Evolutionary conservation across 2,113 vertebrate species (phyloP).

Genomic region (Callipepla squamata): DNA sequence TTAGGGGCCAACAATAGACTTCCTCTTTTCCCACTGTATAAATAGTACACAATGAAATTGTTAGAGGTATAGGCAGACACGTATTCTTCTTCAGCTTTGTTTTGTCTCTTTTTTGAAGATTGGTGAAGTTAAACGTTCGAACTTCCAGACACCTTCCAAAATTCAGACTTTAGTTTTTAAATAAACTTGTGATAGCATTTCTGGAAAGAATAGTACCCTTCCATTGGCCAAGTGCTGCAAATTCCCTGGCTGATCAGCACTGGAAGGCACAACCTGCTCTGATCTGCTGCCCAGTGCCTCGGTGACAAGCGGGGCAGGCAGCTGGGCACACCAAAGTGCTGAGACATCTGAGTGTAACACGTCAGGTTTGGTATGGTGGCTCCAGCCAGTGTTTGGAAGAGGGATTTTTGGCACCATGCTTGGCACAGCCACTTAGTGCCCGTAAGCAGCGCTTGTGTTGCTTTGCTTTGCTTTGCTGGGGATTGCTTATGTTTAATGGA

Average conservation of each 20-base stretch:
- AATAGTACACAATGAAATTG: neutral
- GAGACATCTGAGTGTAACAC: neutral
- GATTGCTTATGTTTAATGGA: fast-evolving
- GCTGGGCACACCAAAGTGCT: neutral
- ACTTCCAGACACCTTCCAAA: neutral
- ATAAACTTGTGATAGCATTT: neutral
- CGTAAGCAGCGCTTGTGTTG: neutral
- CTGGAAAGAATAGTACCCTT: neutral
- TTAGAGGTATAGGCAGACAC: neutral
- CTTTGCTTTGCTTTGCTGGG: neutral
- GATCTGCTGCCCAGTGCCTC: too few relatives aligned
- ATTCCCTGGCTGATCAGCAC: neutral
- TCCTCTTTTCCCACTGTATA: neutral
- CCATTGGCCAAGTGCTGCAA: fast-evolving
- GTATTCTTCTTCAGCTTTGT: fast-evolving
- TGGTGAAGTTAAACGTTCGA: neutral
- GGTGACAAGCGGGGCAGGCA: neutral
- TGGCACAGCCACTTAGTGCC: neutral
- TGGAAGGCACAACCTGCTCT: neutral
- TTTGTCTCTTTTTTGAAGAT: neutral
- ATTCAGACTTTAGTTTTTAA: neutral
- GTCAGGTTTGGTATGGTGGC: fast-evolving
- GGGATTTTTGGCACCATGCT: neutral
- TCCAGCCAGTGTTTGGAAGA: neutral
- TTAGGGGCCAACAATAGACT: neutral